Evolutionary conservation across 1,140 invertebrate genomes (phyloP), one percentile per base, ranked within the genome.

Genomic region (Galleria mellonella): DNA sequence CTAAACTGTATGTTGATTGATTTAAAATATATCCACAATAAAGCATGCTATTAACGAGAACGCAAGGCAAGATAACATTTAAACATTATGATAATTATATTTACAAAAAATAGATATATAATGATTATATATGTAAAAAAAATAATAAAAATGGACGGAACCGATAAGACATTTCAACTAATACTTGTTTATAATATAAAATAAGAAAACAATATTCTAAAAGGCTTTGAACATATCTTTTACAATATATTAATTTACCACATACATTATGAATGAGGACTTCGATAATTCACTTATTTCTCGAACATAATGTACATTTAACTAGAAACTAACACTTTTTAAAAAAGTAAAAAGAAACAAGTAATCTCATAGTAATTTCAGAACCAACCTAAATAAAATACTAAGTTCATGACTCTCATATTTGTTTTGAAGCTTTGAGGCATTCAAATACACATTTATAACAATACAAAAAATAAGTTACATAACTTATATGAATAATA

Each of bases 351-450:
- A 79, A 79, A 65, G 63, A 76, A 76, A 74, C 62, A 62, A 70
- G 68, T 81, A 83, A 82, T 82, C 77, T 82, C 77, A 82, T 66
- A 63, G 75, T 82, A 84, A 84, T 84, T 84, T 84, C 81, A 78
- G 68, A 68, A 63, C 62, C 59, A 55, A 66, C 57, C 55, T 69
- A 69, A 68, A 61, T 59, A 57, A 23, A 23, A 23, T 55, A 59
- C 53, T 64, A 62, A 69, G 48, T 60, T 58, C 44, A 41, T 70
- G 61, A 62, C 53, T 55, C 63, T 49, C 47, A 55, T 51, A 47
- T 58, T 51, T 73, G 39, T 48, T 45, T 31, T 30, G 53, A 51
- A 44, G 61, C 55, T 52, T 37, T 29, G 37, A 68, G 55, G 63
- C 53, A 58, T 42, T 43, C 47, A 58, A 49, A 48, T 47, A 56